Conservation (phyloP, 1,140 invertebrate genomes). For the Pomacea maculata region DNA sequence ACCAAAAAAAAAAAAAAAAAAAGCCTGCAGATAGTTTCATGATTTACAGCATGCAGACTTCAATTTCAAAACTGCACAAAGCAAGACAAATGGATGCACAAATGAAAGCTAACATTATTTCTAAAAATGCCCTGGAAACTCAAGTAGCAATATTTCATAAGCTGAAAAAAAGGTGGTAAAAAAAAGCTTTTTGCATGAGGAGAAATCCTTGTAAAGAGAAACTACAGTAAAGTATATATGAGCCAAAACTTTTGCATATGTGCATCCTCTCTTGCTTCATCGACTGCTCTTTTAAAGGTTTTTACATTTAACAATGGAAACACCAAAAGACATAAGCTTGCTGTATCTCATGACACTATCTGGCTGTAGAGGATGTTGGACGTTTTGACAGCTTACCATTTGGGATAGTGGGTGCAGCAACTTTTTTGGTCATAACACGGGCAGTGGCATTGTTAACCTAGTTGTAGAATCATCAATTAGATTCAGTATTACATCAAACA, state of each 20-base stretch:
- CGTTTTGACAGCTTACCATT: constrained; percentile 79
- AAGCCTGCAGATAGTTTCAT: constrained; percentile 23
- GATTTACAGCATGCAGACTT: constrained; percentile 23
- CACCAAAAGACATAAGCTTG: neutral
- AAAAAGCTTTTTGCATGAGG: neutral
- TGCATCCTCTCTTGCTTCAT: no score
- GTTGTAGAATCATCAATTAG: constrained; percentile 34
- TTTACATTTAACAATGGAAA: neutral
- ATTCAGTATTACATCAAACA: constrained; percentile 18
- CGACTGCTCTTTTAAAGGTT: neutral
- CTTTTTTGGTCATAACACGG: constrained; percentile 96
- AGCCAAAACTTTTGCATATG: neutral
- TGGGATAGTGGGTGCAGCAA: constrained; percentile 81
- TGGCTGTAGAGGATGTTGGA: constrained; percentile 11
- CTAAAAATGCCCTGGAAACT: neutral
- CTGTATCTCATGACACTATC: constrained; percentile 23
- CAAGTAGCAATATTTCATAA: neutral
- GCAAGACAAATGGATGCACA: no score
- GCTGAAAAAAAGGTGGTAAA: neutral
- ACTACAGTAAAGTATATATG: neutral
- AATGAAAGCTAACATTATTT: no score
- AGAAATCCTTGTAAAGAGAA: neutral
- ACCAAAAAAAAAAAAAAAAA: neutral
- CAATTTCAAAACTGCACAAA: neutral
- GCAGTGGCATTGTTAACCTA: constrained; percentile 98